Conservation (phyloP, 2,888 invertebrate genomes). For the Encarsia formosa region DNA sequence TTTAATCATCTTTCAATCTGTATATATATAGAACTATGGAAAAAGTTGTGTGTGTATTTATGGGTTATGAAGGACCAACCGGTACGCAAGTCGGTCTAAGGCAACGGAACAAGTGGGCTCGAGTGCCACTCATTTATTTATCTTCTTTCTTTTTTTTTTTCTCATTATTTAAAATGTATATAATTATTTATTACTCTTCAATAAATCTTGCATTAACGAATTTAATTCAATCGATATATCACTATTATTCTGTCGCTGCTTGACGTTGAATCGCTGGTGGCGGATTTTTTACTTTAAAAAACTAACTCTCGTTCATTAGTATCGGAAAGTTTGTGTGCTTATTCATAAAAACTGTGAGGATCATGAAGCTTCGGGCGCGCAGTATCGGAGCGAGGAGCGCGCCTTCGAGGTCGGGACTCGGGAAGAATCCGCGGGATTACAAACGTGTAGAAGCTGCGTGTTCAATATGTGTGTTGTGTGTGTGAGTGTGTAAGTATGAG, state of each 20-base stretch:
- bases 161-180: neutral
- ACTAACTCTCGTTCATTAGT: no score
- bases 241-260: no score
- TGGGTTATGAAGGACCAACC: conserved; percentile 27
- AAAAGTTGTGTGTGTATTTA: conserved; percentile 18
- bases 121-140: conserved; percentile 26
- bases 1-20: no score
- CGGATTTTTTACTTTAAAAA: no score
- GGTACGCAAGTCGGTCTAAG: conserved; percentile 30
- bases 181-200: neutral
- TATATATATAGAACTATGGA: conserved; percentile 29
- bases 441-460: conserved; percentile 38
- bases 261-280: no score
- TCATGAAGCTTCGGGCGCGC: no score
- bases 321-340: no score
- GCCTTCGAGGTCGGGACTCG: no score
- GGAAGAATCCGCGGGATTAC: conserved; percentile 10
- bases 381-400: no score
- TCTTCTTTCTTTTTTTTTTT: conserved; percentile 17
- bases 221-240: no score
- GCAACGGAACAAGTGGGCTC: conserved; percentile 27
- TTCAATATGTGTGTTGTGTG: conserved; percentile 17
- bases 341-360: no score
- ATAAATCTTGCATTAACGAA: no score
- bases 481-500: conserved; percentile 18